phyloP scores from a whole-genome alignment of 2,888 invertebrate genomes.

The Agonopterix subpropinquella region DNA sequence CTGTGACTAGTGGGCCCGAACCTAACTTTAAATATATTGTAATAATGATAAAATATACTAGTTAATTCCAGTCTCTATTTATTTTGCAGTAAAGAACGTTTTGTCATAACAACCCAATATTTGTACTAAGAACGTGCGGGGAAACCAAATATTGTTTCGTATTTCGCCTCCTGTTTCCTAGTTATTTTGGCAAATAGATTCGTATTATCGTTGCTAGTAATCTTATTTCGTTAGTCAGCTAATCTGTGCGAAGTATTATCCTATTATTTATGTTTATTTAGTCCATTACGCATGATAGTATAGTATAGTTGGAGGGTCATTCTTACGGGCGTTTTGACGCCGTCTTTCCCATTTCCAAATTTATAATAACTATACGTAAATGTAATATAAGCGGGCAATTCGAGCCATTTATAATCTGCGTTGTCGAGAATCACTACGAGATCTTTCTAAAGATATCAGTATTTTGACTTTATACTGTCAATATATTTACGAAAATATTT shows the following conservation, averaged over 20 bases:
- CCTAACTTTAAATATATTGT: conserved; percentile 72
- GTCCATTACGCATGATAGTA: too few relatives aligned
- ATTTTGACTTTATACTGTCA: too few relatives aligned
- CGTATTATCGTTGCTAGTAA: conserved; percentile 52
- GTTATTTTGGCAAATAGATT: conserved; percentile 57
- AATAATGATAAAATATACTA: conserved; percentile 72
- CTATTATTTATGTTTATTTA: conserved; percentile 4
- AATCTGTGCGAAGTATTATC: conserved; percentile 26
- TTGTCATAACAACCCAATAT: conserved; percentile 50
- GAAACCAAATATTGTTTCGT: conserved; percentile 62
- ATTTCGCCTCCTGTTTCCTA: conserved; percentile 44
- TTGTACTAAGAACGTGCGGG: conserved; percentile 38
- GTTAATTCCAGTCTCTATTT: conserved; percentile 65
- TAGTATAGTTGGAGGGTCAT: too few relatives aligned
- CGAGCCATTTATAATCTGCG: too few relatives aligned
- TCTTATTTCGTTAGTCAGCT: conserved; percentile 49
- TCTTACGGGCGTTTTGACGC: too few relatives aligned
- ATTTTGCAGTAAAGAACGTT: conserved; percentile 54
- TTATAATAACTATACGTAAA: too few relatives aligned
- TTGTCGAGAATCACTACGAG: too few relatives aligned
- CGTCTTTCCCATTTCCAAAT: too few relatives aligned
- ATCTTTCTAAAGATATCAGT: too few relatives aligned
- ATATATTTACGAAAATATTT: too few relatives aligned
- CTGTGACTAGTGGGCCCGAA: conserved; percentile 67
- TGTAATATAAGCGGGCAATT: too few relatives aligned